Base-by-base conservation (phyloP, 2,888 invertebrate species). In the Diaphora mendica region DNA sequence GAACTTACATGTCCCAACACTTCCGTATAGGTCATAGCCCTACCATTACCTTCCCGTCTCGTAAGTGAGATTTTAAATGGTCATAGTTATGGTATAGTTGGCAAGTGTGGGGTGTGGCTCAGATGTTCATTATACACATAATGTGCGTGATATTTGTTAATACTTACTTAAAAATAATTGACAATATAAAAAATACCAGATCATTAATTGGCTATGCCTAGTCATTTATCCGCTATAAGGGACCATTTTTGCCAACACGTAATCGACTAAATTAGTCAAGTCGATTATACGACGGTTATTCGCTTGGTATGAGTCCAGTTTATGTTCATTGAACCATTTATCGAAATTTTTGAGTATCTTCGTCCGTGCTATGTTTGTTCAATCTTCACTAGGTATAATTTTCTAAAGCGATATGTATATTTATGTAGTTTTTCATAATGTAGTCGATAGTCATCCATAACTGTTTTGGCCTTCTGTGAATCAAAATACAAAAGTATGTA, bases 181-280 rank as follows among this genome's bases (percentile, higher is more conserved):
- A 73, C 67, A 44, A 62, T 23, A 59, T 68, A 48, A 44, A 48
- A 42, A 72, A 69, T 64, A 62, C 33, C 11, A 1, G 26, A n/a
- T 55, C 44, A 62, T 35, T 44, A 80, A 79, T 71, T 80, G 72
- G n/a, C 35, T 68, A 68, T 82, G 80, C 55, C 79, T 71, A 65
- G 75, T 68, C 67, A 59, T 59, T 3, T 30, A 64, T 68, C 26
- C 64, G 48, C 64, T 64, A 17, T 42, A 86, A 86, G 87, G 87
- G 83, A 79, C 80, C 55, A n/a, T n/a, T 59, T 59, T 59, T 13
- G 26, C 74, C 84, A 83, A 80, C 75, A 64, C 77, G 77, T 81
- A 79, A 84, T 81, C 70, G 80, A 72, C 74, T 76, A 81, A 80
- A 73, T 67, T 68, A 70, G 39, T 77, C 77, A 77, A 70, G 35